Percentiles rank a stretch among this genome's conserved stretches.
Conservation (phyloP, 2,797 vertebrate species). For the Sciaenops ocellatus region DNA sequence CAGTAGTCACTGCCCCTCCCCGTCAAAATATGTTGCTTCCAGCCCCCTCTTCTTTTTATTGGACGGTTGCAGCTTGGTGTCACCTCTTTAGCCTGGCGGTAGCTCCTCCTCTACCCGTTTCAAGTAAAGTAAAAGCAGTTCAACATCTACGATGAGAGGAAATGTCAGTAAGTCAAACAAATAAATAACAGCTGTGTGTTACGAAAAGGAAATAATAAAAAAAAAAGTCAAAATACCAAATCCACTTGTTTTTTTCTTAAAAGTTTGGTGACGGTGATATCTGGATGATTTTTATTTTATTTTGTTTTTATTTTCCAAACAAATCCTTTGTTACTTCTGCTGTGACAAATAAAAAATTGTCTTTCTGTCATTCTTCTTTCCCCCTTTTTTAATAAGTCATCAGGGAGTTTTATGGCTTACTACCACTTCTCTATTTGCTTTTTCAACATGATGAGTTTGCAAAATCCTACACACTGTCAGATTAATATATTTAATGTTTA, state of each 20-base stretch:
- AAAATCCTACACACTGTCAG: not conserved
- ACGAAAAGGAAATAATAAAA: conserved; percentile 49
- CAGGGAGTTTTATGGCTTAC: no score
- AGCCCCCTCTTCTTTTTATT: conserved; percentile 56
- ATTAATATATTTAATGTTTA: no score
- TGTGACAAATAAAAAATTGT: conserved; percentile 85
- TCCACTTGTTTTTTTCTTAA: conserved; percentile 63
- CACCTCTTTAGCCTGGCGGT: conserved; percentile 40
- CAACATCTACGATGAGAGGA: conserved; percentile 35
- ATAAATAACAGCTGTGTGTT: conserved; percentile 57
- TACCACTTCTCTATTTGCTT: not conserved
- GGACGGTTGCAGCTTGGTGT: conserved; percentile 66
- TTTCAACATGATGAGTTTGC: not conserved
- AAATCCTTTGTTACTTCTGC: conserved; percentile 85
- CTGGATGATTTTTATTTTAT: conserved; percentile 62
- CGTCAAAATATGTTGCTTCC: conserved; percentile 34
- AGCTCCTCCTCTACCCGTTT: conserved; percentile 55
- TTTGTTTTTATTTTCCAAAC: conserved; percentile 79
- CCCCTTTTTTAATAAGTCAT: not conserved
- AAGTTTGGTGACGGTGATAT: conserved; percentile 67
- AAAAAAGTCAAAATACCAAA: conserved; percentile 53
- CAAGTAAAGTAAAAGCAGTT: conserved; percentile 44
- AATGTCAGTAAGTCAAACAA: conserved; percentile 40
- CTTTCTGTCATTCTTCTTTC: conserved; percentile 73
- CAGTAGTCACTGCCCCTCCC: conserved; percentile 59